Evolutionary conservation across 1,140 invertebrate genomes (phyloP), one percentile per base, ranked within the genome.

Genomic region (Episyrphus balteatus): DNA sequence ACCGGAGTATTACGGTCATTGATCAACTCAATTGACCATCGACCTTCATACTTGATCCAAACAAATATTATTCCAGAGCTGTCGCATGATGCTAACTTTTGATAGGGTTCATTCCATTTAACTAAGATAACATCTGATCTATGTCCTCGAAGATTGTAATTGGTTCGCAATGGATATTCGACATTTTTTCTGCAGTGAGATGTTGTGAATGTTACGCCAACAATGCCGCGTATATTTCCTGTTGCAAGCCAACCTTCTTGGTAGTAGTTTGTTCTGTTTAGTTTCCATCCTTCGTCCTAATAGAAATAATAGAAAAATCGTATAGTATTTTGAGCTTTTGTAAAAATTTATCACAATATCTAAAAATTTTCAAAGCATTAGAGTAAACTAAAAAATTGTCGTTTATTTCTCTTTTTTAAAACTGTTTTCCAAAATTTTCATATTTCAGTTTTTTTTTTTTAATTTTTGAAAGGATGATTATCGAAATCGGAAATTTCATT

Each of bases 41-140:
- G 78, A 8, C 94, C 93, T 66, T 98, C 95, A 68, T 98, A 98
- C 66, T 97, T 97, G 53, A 97, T 97, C 95, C 96, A 98, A 6
- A 99, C 92, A 70, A 98, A 99, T 58, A 98, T 98, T 30, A 98
- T 91, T 12, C 96, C 96, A 1, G 90, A 93, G 57, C 86, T 91
- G 74, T 98, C 96, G 72, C 94, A 98, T 6, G 93, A 95, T 2
- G 94, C 94, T 48, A 99, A 66, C 69, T 98, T 98, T 71, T 98
- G 93, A 70, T 97, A 98, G 0, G 94, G 92, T 70, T 95, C 92
- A 73, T 98, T 99, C 96, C 96, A 99, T 73, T 92, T 91, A 15
- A 98, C 93, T 32, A 97, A 72, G 37, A 92, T 91, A 26, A 96
- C 93, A 74, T 97, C 90, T 51, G 90, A 91, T 61, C 93, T 79